Base-by-base conservation (phyloP, 2,888 invertebrate genomes). In the Drosophila robusta region DNA sequence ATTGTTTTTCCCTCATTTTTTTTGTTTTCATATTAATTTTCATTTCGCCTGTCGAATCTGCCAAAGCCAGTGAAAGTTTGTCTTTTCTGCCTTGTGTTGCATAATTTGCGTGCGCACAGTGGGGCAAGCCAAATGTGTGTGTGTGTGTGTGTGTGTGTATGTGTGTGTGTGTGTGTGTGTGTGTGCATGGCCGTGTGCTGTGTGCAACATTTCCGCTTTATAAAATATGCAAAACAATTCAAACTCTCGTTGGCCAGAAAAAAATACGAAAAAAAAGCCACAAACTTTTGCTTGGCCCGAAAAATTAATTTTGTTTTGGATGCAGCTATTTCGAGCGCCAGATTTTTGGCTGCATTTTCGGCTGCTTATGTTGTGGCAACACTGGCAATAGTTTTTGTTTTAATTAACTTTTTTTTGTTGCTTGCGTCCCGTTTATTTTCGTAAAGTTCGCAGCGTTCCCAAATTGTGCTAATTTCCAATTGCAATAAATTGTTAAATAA, bases 201-300 rank as follows among this genome's bases (percentile, higher is more conserved):
- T 71, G 74, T 51, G 70, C 70, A 63, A 76, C 87, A 84, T 80
- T 84, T 87, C 72, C 80, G 88, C 82, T 57, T 63, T 68, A 87
- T 85, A 83, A 87, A 85, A 85, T 85, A 85, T 85, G 85, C 85
- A 85, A 87, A 85, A 80, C 83, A 85, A 86, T 77, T 87, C 86
- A 78, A 74, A 82, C 87, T 79, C 83, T 72, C 63, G 63, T 56
- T 70, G 78, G 67, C 52, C 72, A 73, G 62, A 47, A 46, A 49
- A 61, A 14, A 61, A 32, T 55, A 50, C 9, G 7, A 51, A 39
- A 42, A 29, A 8, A 26, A 75, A n/a, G n/a, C n/a, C 18, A 62
- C 56, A 70, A 80, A 80, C 68, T 81, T 77, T 78, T 24, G 57
- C 73, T 64, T 69, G 69, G 66, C 56, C 70, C 78, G 47, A 73